phyloP scores from a whole-genome alignment of 2,113 vertebrate species.

The Mixornis gularis region DNA sequence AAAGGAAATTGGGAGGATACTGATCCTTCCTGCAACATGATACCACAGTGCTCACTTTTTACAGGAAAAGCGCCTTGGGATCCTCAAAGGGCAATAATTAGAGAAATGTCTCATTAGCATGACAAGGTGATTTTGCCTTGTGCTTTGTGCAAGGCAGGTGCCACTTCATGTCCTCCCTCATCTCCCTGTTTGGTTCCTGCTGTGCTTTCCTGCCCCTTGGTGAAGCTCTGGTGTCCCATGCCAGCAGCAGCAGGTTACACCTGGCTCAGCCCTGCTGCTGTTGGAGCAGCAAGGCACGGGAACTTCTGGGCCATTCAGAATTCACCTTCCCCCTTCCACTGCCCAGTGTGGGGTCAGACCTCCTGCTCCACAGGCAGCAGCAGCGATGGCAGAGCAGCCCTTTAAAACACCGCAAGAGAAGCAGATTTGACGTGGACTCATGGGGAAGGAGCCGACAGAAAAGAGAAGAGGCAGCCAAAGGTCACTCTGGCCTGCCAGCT shows the following conservation, averaged over 20 bases:
- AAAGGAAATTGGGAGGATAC: background rate
- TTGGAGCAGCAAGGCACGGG: background rate
- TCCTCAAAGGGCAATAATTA: background rate
- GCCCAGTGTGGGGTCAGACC: background rate
- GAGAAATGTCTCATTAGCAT: background rate
- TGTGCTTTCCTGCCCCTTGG: background rate
- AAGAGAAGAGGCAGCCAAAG: slow-evolving; percentile 56
- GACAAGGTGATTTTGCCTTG: background rate
- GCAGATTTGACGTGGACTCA: background rate
- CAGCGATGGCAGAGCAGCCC: background rate
- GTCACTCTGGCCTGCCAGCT: slow-evolving; percentile 32
- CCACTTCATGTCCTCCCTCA: background rate
- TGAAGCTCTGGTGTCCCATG: background rate
- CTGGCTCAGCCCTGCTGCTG: background rate
- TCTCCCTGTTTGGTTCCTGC: background rate
- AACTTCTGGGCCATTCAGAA: background rate
- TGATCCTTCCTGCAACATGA: background rate
- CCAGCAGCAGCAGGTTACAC: background rate
- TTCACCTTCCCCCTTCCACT: background rate
- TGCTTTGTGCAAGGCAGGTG: background rate
- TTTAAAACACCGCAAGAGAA: background rate
- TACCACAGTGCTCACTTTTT: rapidly evolving
- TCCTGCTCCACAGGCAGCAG: background rate
- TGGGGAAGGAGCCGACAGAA: slow-evolving; percentile 28
- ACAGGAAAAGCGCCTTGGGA: background rate